A percentile compares a stretch with the other conserved stretches of the same genome.
Conservation (phyloP, 2,113 vertebrate species). For the Sebastes fasciatus region DNA sequence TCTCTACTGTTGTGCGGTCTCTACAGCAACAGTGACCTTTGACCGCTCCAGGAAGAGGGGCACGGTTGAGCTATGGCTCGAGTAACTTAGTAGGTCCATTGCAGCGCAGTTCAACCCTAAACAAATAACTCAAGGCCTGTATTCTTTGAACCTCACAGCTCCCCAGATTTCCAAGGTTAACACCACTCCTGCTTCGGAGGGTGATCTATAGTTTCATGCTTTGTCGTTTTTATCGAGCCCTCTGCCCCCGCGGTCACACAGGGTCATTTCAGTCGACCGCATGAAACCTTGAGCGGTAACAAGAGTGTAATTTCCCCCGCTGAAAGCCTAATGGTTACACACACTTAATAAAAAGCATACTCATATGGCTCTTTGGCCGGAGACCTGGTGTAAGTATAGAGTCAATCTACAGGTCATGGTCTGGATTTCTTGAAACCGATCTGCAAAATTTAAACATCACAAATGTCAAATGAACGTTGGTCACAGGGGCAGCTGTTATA, state of each 20-base stretch:
- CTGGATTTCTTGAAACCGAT: conserved; percentile 39
- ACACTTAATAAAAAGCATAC: conserved; percentile 41
- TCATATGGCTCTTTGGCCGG: conserved; percentile 17
- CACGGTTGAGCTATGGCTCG: conserved; percentile 51
- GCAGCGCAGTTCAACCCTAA: conserved; percentile 57
- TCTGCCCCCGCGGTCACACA: conserved; percentile 42
- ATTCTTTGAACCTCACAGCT: conserved; percentile 66
- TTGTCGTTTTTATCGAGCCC: conserved; percentile 71
- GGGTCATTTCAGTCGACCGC: conserved; percentile 52
- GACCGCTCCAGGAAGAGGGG: conserved; percentile 61
- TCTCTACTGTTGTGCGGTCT: conserved; percentile 27
- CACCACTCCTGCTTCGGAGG: conserved; percentile 45
- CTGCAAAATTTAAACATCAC: conserved; percentile 20
- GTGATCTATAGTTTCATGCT: conserved; percentile 75
- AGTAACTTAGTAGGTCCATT: conserved; percentile 63
- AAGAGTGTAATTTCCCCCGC: conserved; percentile 36
- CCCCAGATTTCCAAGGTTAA: conserved; percentile 66
- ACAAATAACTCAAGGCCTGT: conserved; percentile 70
- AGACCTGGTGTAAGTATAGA: conserved; percentile 28
- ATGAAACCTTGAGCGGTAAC: conserved; percentile 51
- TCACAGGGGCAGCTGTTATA: conserved; percentile 31
- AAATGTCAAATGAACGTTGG: conserved; percentile 21
- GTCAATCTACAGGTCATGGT: conserved; percentile 28
- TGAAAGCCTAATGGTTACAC: conserved; percentile 32
- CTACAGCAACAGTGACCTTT: conserved; percentile 56